Percentiles rank a stretch among this genome's conserved stretches.
Conservation (phyloP, 1,140 invertebrate genomes). For the Vanessa atalanta region DNA sequence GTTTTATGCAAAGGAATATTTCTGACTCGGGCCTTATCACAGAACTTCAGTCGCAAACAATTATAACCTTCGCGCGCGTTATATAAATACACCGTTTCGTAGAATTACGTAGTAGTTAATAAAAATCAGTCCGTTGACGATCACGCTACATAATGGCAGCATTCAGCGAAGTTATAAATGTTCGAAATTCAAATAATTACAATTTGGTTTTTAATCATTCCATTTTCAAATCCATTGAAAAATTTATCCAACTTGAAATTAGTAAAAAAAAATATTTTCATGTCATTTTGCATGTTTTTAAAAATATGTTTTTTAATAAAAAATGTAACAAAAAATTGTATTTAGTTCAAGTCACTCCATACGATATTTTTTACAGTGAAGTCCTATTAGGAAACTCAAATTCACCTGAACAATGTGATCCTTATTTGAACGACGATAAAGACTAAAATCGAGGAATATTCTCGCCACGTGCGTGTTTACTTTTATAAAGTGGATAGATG, state of each 20-base stretch:
- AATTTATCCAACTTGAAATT: no score
- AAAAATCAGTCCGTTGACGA: constrained; percentile 24
- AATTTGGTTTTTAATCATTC: background rate
- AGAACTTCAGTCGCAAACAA: constrained; percentile 26
- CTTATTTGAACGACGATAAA: background rate
- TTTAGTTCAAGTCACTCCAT: no score
- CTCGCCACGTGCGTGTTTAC: constrained; percentile 14
- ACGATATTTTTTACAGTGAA: background rate
- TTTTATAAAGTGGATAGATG: constrained; percentile 23
- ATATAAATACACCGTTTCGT: constrained; percentile 28
- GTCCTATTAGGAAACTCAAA: background rate
- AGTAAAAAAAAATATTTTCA: background rate
- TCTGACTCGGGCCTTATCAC: constrained; percentile 21
- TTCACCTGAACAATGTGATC: background rate
- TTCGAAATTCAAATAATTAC: background rate
- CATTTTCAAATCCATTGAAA: background rate
- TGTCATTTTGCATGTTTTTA: background rate
- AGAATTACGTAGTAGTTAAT: constrained; percentile 22
- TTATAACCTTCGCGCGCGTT: constrained; percentile 26
- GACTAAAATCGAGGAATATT: background rate
- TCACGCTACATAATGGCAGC: constrained; percentile 1
- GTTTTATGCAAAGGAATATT: constrained; percentile 16
- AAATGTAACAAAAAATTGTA: no score
- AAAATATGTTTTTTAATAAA: no score
- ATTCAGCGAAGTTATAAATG: no score